Percentiles rank a stretch among this genome's conserved stretches.
These are phyloP conservation scores for Thrips palmi DNA, from an alignment of 1,140 invertebrate genomes.

Conservation along the genomic window DNA sequence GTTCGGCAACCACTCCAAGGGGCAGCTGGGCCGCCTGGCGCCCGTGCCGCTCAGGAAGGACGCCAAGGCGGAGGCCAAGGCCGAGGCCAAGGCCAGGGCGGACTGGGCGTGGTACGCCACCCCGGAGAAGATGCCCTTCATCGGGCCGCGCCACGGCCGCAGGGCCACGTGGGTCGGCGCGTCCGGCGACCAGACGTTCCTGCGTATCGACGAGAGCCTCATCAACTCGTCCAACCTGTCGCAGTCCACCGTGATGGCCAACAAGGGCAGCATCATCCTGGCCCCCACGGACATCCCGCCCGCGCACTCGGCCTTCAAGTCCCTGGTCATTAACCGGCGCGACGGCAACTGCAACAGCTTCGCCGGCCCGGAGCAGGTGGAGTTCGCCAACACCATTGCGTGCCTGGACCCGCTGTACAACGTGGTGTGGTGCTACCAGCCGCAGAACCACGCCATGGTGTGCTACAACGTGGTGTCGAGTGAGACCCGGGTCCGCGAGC, in stretches of 20 bases:
- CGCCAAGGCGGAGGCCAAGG: constrained; percentile 17
- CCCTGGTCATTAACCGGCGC: constrained; percentile 63
- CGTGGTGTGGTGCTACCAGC: constrained; percentile 53
- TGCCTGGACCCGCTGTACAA: constrained; percentile 80
- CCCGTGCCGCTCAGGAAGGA: constrained; percentile 25
- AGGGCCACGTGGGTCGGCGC: constrained; percentile 86
- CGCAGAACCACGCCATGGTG: constrained; percentile 1
- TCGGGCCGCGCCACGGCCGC: constrained; percentile 55
- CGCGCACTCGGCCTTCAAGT: constrained; percentile 50
- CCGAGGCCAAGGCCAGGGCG: constrained; percentile 16
- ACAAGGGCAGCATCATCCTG: constrained; percentile 62
- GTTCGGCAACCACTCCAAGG: constrained; percentile 55
- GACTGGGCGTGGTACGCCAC: constrained; percentile 60
- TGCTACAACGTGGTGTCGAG: constrained; percentile 16
- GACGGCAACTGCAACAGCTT: constrained; percentile 72
- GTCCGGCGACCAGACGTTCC: constrained; percentile 84
- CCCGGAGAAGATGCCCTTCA: constrained; percentile 59
- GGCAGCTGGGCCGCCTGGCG: constrained; percentile 43
- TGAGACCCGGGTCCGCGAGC: constrained; percentile 14
- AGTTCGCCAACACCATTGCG: constrained; percentile 46
- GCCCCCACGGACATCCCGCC: constrained; percentile 47
- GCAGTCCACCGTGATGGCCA: constrained; percentile 73
- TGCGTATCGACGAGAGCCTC: constrained; percentile 81
- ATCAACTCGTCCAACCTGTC: constrained; percentile 77
- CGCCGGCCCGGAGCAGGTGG: constrained; percentile 53